Percentiles rank a stretch among this genome's conserved stretches.
Conservation (phyloP, 1,140 invertebrate species). For the Bilobella aurantiaca region DNA sequence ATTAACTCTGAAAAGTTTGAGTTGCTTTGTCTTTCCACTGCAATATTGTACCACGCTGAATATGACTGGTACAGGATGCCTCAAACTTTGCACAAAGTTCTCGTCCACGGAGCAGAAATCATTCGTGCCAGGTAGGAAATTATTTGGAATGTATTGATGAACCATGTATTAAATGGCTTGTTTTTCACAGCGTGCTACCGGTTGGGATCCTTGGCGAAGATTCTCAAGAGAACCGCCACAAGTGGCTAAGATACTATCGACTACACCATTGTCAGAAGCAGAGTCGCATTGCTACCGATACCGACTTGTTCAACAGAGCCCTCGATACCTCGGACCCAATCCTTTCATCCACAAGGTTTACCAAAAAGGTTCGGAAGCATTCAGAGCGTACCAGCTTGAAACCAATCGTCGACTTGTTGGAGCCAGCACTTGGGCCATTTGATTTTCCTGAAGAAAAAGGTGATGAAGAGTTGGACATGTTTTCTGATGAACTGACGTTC, state of each 20-base stretch:
- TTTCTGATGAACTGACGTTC: too few species aligned
- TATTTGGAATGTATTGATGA: too few species aligned
- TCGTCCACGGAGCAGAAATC: constrained; percentile 5
- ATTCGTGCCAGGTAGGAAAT: not conserved
- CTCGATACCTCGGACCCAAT: constrained; percentile 23
- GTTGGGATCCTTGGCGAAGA: constrained; percentile 20
- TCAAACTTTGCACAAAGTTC: constrained; percentile 4
- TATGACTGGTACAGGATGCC: constrained; percentile 15
- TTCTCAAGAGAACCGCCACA: constrained; percentile 14
- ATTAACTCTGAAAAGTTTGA: constrained; percentile 5
- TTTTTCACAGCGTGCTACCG: constrained; percentile 2
- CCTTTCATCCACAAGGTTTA: not conserved
- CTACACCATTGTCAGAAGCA: not conserved
- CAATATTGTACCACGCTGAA: not conserved
- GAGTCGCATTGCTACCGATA: not conserved
- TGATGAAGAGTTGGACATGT: too few species aligned
- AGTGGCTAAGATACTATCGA: constrained; percentile 2
- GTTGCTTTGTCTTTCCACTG: not conserved
- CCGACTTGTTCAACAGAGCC: constrained; percentile 14
- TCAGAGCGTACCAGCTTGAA: too few species aligned
- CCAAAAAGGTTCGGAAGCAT: too few species aligned
- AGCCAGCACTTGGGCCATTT: too few species aligned
- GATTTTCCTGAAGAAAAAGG: too few species aligned
- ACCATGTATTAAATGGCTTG: constrained; percentile 1
- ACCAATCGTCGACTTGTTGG: too few species aligned